Conservation (phyloP, 92 coral and sea anemone genomes). For the Epizoanthus illoricatus region DNA sequence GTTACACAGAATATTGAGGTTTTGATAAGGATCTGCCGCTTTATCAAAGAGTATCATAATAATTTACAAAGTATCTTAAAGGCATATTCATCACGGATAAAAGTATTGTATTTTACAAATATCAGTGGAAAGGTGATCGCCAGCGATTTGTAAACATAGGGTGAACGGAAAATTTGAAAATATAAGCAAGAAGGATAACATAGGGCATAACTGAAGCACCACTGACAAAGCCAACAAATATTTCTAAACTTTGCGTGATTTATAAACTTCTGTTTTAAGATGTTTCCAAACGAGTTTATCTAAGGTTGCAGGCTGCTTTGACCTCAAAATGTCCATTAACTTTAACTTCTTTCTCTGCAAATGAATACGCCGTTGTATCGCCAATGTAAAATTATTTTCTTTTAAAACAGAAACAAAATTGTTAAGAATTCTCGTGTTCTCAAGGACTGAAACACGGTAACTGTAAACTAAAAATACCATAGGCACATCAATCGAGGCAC, state of each 20-base stretch:
- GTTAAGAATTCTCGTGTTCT: constrained; percentile 7
- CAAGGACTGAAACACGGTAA: neutral
- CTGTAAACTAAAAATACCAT: constrained; percentile 6
- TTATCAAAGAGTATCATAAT: constrained; percentile 20
- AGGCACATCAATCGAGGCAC: neutral
- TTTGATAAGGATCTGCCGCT: constrained; percentile 37
- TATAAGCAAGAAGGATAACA: neutral
- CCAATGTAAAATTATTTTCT: neutral
- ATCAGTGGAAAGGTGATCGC: neutral
- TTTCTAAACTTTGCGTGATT: constrained; percentile 10
- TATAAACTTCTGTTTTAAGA: neutral
- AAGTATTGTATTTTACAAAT: neutral
- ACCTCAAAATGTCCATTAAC: neutral
- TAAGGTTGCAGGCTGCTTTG: constrained; percentile 22
- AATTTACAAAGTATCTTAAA: constrained; percentile 34
- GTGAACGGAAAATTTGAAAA: no score
- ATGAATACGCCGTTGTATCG: neutral
- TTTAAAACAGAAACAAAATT: neutral
- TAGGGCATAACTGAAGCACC: neutral
- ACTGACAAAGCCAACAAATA: neutral
- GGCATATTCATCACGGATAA: constrained; percentile 11
- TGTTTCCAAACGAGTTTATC: constrained; percentile 5
- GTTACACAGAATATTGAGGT: neutral
- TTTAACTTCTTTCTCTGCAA: neutral
- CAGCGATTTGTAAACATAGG: no score